Evolutionary conservation across 2,113 vertebrate species (phyloP), one percentile per base, ranked within the genome.

Genomic region (Pyrgilauda ruficollis): DNA sequence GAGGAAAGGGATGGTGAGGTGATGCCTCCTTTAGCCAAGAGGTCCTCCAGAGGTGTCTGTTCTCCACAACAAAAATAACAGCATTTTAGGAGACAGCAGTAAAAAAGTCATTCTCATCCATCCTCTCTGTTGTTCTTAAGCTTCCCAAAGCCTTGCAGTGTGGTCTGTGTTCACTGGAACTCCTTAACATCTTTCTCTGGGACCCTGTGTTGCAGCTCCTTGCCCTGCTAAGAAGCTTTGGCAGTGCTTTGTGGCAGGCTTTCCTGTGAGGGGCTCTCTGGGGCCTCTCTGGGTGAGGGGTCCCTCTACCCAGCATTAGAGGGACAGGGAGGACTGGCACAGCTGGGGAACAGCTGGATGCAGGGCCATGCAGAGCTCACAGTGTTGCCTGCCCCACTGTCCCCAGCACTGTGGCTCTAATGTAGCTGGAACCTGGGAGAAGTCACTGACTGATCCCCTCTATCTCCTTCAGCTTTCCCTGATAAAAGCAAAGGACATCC

Each of bases 311-410:
- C 58, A 27, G 35, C 24, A 18, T 50, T 28, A 78, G 74, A 44
- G 30, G 26, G 31, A 10, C 64, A 74, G 50, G 17, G n/a, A 83
- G 53, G 17, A 16, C 30, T 76, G 72, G 47, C 39, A 72, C 12
- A 27, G 8, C 9, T 3, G 7, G 30, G 23, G 9, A 31, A 17
- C 43, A 82, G 62, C n/a, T 47, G 72, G 52, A 26, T 44, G 33
- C 37, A 22, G 46, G 14, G 41, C 21, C 35, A 43, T 2, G 6
- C 74, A 53, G 70, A 1, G 0, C 62, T 76, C 2, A 1, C 8
- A 4, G 0, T 19, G 8, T 16, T 63, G 33, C 44, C 62, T 72
- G 39, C 30, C 26, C 31, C 1, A 0, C n/a, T 70, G 62, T 30
- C 22, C 31, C 15, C 41, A 12, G 20, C 39, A 33, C 13, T 12